These are phyloP conservation scores for Drosophila nikananu DNA, from an alignment of 1,140 invertebrate species.

Conservation along the genomic window DNA sequence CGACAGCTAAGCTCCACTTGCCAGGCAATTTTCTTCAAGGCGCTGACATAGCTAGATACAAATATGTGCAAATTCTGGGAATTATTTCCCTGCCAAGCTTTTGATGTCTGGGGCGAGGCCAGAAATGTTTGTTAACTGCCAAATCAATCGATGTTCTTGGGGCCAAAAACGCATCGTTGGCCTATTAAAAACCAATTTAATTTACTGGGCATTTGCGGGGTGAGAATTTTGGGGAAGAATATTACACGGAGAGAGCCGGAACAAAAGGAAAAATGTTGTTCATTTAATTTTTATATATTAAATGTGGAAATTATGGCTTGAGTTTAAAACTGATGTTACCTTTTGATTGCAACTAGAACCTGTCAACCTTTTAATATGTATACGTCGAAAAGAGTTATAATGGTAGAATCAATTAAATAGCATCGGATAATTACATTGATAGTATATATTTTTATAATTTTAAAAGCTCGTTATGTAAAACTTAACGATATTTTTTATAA, in stretches of 20 bases:
- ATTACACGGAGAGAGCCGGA: constrained; percentile 4
- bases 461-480: no score
- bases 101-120: constrained; percentile 25
- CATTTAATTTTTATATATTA: neutral
- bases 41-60: constrained; percentile 57
- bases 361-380: no score
- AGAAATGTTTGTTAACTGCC: constrained; percentile 64
- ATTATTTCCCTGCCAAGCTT: constrained; percentile 54
- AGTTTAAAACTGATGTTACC: neutral
- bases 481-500: no score
- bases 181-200: constrained; percentile 77
- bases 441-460: no score
- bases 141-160: constrained; percentile 60
- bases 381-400: no score
- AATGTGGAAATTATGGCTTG: neutral
- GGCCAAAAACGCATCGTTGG: constrained; percentile 49
- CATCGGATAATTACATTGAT: no score
- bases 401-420: no score
- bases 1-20: constrained; percentile 52
- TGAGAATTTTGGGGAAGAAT: neutral
- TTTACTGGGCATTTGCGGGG: constrained; percentile 33
- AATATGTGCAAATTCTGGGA: constrained; percentile 62
- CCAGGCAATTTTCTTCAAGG: constrained; percentile 43
- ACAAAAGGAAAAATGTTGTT: neutral
- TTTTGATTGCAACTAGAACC: no score